Percentiles rank a stretch among this genome's conserved stretches.
Evolutionary conservation across 2,888 invertebrate genomes (phyloP).

Genomic region (Noctua janthe): DNA sequence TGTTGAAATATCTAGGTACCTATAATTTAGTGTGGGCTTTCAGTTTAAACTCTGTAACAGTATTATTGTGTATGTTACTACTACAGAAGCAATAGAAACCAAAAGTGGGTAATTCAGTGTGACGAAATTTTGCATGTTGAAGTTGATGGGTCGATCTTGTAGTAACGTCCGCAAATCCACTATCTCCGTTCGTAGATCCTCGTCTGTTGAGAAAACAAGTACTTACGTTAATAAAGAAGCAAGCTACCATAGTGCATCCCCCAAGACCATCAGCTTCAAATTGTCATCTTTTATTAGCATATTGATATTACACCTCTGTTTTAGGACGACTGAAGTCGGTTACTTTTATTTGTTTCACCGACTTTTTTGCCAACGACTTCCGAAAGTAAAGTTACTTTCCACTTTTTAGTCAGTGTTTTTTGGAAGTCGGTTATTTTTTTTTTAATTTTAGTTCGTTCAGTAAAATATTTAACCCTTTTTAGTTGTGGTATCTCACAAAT

Average conservation of each 20-base stretch:
- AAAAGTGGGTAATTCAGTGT: constrained; percentile 78
- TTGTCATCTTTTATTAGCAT: not conserved
- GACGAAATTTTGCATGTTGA: constrained; percentile 80
- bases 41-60: constrained; percentile 76
- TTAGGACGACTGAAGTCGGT: too few relatives aligned
- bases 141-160: constrained; percentile 75
- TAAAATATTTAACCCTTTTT: too few relatives aligned
- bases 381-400: too few relatives aligned
- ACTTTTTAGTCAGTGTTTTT: too few relatives aligned
- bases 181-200: constrained; percentile 69
- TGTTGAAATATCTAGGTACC: not conserved
- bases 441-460: too few relatives aligned
- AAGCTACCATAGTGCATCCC: not conserved
- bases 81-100: constrained; percentile 80
- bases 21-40: constrained; percentile 3
- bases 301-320: not conserved
- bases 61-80: constrained; percentile 84
- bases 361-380: too few relatives aligned
- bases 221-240: constrained; percentile 67
- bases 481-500: too few relatives aligned
- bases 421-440: too few relatives aligned
- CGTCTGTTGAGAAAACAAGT: constrained; percentile 67
- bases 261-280: not conserved
- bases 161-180: constrained; percentile 74
- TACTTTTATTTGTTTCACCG: too few relatives aligned